Base-by-base conservation (phyloP, 2,888 invertebrate genomes). In the Eupithecia vulgata region DNA sequence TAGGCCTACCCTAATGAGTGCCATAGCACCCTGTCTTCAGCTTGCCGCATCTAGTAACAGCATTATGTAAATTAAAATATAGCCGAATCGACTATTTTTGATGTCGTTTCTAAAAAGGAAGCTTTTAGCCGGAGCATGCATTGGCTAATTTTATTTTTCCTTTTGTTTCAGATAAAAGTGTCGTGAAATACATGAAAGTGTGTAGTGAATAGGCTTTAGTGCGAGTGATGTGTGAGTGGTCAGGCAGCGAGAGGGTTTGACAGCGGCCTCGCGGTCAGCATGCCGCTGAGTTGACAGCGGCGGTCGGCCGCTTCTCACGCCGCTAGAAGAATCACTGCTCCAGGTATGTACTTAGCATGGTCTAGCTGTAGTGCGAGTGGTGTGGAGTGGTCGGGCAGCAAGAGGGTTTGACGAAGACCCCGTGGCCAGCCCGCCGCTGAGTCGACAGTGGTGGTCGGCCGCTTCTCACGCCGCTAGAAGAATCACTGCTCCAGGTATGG, bases 261-360 rank as follows among this genome's bases (percentile, higher is more conserved):
- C 74, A 81, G 81, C 77, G 84, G 83, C 81, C 79, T 82, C 81
- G 77, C 84, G 79, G 85, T 84, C 80, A 81, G 81, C 76, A 93
- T 93, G 93, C 87, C 91, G 87, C 87, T 87, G 88, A 94, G 93
- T 93, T 94, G 94, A 94, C 93, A 87, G 87, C 92, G 92, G 94
- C 85, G 86, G 86, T 79, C 83, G 85, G 91, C 92, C 92, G 93
- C 93, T 87, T 87, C 91, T 91, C 91, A 89, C 91, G 92, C 92
- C 92, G 91, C 91, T 86, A 84, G 82, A 88, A 87, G 85, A 87
- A 86, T 85, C 83, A 82, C 83, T 84, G 83, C 80, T 37, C 84
- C 91, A 94, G 91, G 93, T 93, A 40, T 7, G 10, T 37, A 37
- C 17, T 21, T 21, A 21, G n/a, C 12, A 21, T 64, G 21, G 52